phyloP scores from a whole-genome alignment of 2,888 invertebrate species.

The Siphonodentalium dalli region DNA sequence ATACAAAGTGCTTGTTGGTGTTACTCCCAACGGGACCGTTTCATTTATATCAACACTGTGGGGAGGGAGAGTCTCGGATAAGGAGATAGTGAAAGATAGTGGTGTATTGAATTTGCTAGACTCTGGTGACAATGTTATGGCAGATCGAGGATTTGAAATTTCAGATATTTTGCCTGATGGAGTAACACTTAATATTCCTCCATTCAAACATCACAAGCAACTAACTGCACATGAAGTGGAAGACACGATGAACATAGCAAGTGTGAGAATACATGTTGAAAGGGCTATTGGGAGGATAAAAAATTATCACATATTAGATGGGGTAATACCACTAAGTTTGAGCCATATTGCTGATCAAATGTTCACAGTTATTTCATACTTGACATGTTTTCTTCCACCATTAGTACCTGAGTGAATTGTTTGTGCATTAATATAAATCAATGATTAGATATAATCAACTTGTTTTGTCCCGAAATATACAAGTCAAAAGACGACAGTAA shows the following conservation, averaged over 20 bases:
- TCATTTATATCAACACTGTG: slow-evolving; percentile 20
- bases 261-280: slow-evolving; percentile 34
- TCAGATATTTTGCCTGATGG: slow-evolving; percentile 11
- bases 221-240: slow-evolving; percentile 13
- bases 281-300: slow-evolving; percentile 23
- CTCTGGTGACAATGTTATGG: slow-evolving; percentile 7
- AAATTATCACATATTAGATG: slow-evolving; percentile 24
- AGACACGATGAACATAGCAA: slow-evolving; percentile 22
- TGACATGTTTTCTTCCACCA: slow-evolving; percentile 20
- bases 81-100: slow-evolving; percentile 17
- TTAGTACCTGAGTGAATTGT: too few species aligned
- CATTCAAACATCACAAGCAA: slow-evolving; percentile 22
- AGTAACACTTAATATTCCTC: slow-evolving; percentile 27
- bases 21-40: slow-evolving; percentile 16
- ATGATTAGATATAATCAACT: too few species aligned
- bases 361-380: slow-evolving; percentile 11
- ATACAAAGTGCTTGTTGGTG: slow-evolving; percentile 14
- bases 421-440: too few species aligned
- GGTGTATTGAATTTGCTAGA: slow-evolving; percentile 13
- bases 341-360: slow-evolving; percentile 15
- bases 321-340: slow-evolving; percentile 19
- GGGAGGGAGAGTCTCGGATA: slow-evolving; percentile 16
- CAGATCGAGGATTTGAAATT: slow-evolving; percentile 8
- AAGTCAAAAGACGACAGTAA: too few species aligned
- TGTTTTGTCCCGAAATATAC: too few species aligned